phyloP scores from a whole-genome alignment of 1,140 invertebrate species.

The Augochlora pura region DNA sequence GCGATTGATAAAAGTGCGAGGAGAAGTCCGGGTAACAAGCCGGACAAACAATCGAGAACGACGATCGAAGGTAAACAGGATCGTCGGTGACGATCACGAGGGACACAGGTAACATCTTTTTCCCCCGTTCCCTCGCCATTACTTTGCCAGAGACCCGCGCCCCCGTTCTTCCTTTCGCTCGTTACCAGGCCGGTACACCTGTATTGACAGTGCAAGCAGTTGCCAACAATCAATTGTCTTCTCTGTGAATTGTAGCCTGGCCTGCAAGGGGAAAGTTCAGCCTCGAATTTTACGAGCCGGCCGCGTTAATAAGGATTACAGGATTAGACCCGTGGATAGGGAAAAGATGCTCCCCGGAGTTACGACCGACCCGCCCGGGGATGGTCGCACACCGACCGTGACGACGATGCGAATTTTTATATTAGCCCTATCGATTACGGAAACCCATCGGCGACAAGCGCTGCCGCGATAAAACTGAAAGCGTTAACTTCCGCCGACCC shows the following conservation, averaged over 20 bases:
- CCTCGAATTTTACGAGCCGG: slow-evolving; percentile 59
- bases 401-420: slow-evolving; percentile 4
- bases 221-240: slow-evolving; percentile 49
- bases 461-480: slow-evolving; percentile 15
- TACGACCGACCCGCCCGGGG: not conserved
- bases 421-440: slow-evolving; percentile 26
- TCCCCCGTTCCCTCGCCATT: too few relatives aligned
- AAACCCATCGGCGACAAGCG: slow-evolving; percentile 9
- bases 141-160: too few relatives aligned
- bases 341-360: slow-evolving; percentile 23
- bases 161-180: not conserved
- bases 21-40: slow-evolving; percentile 38
- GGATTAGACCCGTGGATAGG: slow-evolving; percentile 56
- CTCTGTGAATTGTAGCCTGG: slow-evolving; percentile 33
- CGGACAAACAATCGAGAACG: slow-evolving; percentile 34
- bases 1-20: slow-evolving; percentile 29
- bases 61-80: slow-evolving; percentile 57
- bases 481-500: slow-evolving; percentile 6
- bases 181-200: slow-evolving; percentile 48
- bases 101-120: slow-evolving; percentile 34
- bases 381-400: not conserved
- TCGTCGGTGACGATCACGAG: slow-evolving; percentile 30
- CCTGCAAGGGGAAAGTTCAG: not conserved
- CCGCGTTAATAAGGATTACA: slow-evolving; percentile 68
- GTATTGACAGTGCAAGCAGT: slow-evolving; percentile 61